Evolutionary conservation across 2,888 invertebrate species (phyloP).

Genomic region (Fissipunctia ypsillon): DNA sequence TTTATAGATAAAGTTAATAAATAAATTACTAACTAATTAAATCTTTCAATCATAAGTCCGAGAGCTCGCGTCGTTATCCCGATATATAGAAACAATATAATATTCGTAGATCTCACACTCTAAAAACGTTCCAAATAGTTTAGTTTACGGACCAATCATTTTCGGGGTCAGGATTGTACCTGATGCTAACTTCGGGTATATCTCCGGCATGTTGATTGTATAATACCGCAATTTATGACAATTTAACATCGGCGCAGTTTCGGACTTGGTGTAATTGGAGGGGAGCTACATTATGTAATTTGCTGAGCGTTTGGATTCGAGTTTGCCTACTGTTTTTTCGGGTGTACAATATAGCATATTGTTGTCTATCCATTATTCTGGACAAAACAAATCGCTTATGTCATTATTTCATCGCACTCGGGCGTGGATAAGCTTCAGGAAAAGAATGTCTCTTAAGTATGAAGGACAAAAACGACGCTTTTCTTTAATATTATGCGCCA

Average conservation of each 20-base stretch:
- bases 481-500: not conserved
- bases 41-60: too few relatives aligned
- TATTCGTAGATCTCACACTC: not conserved
- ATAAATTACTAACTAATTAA: too few relatives aligned
- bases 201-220: not conserved
- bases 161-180: not conserved
- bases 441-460: not conserved
- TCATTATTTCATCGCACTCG: not conserved
- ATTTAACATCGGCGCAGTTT: constrained; percentile 15
- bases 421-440: not conserved
- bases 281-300: constrained; percentile 7
- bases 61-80: too few relatives aligned
- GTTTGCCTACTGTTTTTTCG: not conserved
- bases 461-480: not conserved
- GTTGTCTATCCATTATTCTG: too few relatives aligned
- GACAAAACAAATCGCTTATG: too few relatives aligned
- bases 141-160: not conserved
- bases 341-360: too few relatives aligned
- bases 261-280: constrained; percentile 15
- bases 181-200: not conserved
- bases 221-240: constrained; percentile 1
- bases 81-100: not conserved
- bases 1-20: too few relatives aligned
- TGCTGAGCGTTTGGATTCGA: not conserved
- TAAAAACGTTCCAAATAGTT: not conserved